Evolutionary conservation across 2,888 invertebrate genomes (phyloP), one percentile per base, ranked within the genome.

Genomic region (Harmothoe impar): DNA sequence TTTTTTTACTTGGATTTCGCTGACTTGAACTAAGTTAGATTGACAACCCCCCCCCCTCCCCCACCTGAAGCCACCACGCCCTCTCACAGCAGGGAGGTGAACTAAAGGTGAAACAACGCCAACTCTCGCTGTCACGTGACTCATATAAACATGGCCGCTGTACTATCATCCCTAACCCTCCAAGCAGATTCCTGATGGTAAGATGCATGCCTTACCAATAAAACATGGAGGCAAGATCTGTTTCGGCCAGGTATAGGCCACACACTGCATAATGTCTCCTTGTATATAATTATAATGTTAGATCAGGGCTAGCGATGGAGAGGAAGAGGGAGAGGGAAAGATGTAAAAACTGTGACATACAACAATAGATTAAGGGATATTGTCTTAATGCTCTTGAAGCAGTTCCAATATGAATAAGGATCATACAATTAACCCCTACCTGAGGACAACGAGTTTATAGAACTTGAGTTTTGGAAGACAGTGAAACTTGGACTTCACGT

Each of bases 261-360:
- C n/a, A n/a, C n/a, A n/a, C n/a, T n/a, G n/a, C n/a, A n/a, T n/a
- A n/a, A n/a, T n/a, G n/a, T n/a, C n/a, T n/a, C n/a, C n/a, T n/a
- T n/a, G n/a, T n/a, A n/a, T n/a, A n/a, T n/a, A n/a, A n/a, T n/a
- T n/a, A n/a, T n/a, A 54, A 29, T 52, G 86, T 52, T 52, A 86
- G 86, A 86, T 86, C 52, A 25, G 29, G 86, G 29, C n/a, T n/a
- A n/a, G 86, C 51, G 29, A n/a, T 29, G 56, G 86, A 43, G 86
- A 31, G 52, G 52, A 20, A 29, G 7, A 29, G 86, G 25, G 10
- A 43, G 43, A 10, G 10, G 43, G 43, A 43, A 43, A 10, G 10
- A 43, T 43, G 43, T 7, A 10, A 43, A 43, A 10, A 43, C 43
- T 3, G 43, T 43, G 10, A 10, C 43, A 43, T 43, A 43, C 43